Base-by-base conservation (phyloP, 2,888 invertebrate species). In the Julus scandinavius region DNA sequence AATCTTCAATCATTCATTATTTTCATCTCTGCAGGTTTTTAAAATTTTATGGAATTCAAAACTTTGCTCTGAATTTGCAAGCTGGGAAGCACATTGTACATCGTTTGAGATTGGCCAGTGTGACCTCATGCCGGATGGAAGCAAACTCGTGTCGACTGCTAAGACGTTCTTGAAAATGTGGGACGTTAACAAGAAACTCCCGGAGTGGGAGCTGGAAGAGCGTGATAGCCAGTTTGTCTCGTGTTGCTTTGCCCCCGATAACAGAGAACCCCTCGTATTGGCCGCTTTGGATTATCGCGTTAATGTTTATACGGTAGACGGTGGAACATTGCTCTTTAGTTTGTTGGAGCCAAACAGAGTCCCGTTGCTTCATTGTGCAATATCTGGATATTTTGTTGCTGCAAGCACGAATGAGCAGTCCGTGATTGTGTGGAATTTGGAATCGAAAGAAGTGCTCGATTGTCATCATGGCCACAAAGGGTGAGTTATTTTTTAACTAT, bases 251-350 rank as follows among this genome's bases (percentile, higher is more conserved):
- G 40, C 84, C 49, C 63, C 49, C n/a, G 92, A 93, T 89, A 93
- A 93, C 5, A 41, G 49, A 40, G 41, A 85, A 41, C 93, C 93
- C 0, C 92, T 93, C 41, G 94, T 95, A 88, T 93, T 95, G 17
- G 94, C 95, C 0, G 92, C 95, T 13, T 94, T 94, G 7, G 92
- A 92, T 49, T 94, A 94, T 90, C 94, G 95, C 0, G 92, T 88
- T 5, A 83, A 45, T 92, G 40, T 92, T 95, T n/a, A 94, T 94
- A 89, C 91, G 95, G 49, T 95, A 94, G 94, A 89, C 89, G 45
- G 84, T 89, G 87, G 88, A 63, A 7, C 49, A 49, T 17, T 87
- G 87, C 40, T 89, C 87, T 88, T 63, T 87, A 20, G 49, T 87
- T 49, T 88, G 50, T 17, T 41, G 20, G 88, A 88, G 49, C 88